Evolutionary conservation across 2,888 invertebrate genomes (phyloP).

Genomic region (Drosophila mulleri): DNA sequence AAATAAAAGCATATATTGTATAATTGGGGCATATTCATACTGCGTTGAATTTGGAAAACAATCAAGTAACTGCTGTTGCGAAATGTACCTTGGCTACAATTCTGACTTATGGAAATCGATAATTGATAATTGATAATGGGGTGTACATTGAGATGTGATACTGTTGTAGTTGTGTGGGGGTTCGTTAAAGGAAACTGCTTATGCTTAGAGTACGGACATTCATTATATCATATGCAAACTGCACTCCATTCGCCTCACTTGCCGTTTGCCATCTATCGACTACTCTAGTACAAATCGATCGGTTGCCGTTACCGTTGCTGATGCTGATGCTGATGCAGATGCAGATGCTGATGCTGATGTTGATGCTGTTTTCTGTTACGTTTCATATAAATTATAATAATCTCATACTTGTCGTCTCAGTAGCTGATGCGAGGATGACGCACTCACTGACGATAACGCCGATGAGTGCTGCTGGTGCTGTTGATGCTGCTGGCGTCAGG

Average conservation of each 20-base stretch:
- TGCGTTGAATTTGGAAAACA: slow-evolving; percentile 23
- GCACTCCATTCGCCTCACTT: slow-evolving; percentile 5
- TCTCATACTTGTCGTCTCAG: slow-evolving; percentile 84
- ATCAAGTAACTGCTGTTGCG: slow-evolving; percentile 13
- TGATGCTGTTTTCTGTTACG: slow-evolving; percentile 36
- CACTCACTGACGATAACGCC: slow-evolving; percentile 37
- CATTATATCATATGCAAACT: slow-evolving; percentile 67
- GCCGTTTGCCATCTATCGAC: slow-evolving; percentile 27
- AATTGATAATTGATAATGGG: neutral
- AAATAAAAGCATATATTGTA: slow-evolving; percentile 38
- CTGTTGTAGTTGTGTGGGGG: slow-evolving; percentile 17
- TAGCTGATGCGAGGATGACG: slow-evolving; percentile 72
- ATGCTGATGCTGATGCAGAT: slow-evolving; percentile 3
- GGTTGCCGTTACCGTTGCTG: slow-evolving; percentile 21
- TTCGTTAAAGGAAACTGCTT: slow-evolving; percentile 61
- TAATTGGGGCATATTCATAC: slow-evolving; percentile 19
- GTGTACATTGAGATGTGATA: slow-evolving; percentile 12
- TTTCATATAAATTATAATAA: slow-evolving; percentile 81
- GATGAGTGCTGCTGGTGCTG: slow-evolving; percentile 63
- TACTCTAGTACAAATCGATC: slow-evolving; percentile 45
- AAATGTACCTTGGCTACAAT: slow-evolving; percentile 1
- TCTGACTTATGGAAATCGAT: slow-evolving; percentile 1
- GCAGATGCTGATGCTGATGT: slow-evolving; percentile 17
- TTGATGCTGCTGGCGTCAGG: slow-evolving; percentile 77
- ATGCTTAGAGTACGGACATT: slow-evolving; percentile 79